Conservation (phyloP, 2,888 invertebrate species). For the Nysson spinosus region DNA sequence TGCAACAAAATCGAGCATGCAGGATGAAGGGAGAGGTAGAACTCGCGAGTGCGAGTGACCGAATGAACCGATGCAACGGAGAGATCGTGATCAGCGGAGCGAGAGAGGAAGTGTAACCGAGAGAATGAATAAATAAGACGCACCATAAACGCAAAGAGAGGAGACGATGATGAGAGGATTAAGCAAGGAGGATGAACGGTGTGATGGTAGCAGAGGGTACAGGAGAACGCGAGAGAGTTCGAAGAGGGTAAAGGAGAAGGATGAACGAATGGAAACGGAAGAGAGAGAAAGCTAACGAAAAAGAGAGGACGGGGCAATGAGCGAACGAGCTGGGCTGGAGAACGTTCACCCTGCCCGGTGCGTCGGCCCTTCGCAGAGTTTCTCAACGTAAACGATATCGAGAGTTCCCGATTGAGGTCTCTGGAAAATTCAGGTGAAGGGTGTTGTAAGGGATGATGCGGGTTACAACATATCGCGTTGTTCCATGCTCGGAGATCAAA, state of each 20-base stretch:
- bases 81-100: too few relatives aligned
- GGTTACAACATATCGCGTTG: too few relatives aligned
- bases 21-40: background rate
- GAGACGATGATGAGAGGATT: background rate
- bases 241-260: slow-evolving; percentile 3
- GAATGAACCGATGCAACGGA: too few relatives aligned
- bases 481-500: too few relatives aligned
- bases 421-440: slow-evolving; percentile 19
- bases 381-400: slow-evolving; percentile 62
- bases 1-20: background rate
- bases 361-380: slow-evolving; percentile 72
- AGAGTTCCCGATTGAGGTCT: slow-evolving; percentile 34
- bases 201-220: background rate
- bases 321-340: slow-evolving; percentile 48
- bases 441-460: slow-evolving; percentile 12
- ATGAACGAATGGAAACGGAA: background rate
- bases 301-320: slow-evolving; percentile 24
- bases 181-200: too few relatives aligned
- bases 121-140: background rate
- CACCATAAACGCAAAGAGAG: background rate
- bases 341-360: slow-evolving; percentile 72
- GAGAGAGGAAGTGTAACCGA: background rate
- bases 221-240: background rate
- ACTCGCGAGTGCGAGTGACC: too few relatives aligned
- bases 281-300: background rate